Percentiles rank a stretch among this genome's conserved stretches.
Conservation (phyloP, 2,797 vertebrate genomes). For the Apodemus agrarius region DNA sequence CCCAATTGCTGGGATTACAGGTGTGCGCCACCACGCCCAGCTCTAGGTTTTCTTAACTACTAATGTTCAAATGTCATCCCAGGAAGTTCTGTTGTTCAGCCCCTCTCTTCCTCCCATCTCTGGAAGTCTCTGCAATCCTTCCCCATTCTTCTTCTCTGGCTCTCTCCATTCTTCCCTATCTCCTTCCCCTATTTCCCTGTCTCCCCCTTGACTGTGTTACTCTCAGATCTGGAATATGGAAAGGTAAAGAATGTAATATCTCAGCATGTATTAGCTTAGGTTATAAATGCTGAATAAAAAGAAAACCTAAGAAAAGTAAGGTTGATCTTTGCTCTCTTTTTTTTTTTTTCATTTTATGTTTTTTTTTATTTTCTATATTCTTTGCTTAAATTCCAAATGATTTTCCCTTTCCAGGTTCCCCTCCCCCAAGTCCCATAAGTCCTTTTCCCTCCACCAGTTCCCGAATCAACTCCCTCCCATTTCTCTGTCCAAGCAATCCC, state of each 20-base stretch:
- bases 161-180: background rate
- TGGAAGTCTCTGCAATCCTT: background rate
- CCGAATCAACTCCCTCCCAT: no score
- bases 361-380: no score
- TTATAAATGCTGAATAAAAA: background rate
- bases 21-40: no score
- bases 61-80: background rate
- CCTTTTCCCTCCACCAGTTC: no score
- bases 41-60: background rate
- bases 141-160: no score
- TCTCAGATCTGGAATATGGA: background rate
- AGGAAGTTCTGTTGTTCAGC: background rate
- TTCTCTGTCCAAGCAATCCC: no score
- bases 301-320: background rate
- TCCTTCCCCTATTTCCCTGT: background rate
- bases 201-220: background rate
- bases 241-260: background rate
- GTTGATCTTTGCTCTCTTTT: background rate
- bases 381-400: no score
- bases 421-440: no score
- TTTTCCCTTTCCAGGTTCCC: no score
- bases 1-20: no score
- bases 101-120: fast-evolving
- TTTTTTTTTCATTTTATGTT: no score
- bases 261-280: background rate